Base-by-base conservation (phyloP, 1,140 invertebrate species). In the Drosophila murphyi region DNA sequence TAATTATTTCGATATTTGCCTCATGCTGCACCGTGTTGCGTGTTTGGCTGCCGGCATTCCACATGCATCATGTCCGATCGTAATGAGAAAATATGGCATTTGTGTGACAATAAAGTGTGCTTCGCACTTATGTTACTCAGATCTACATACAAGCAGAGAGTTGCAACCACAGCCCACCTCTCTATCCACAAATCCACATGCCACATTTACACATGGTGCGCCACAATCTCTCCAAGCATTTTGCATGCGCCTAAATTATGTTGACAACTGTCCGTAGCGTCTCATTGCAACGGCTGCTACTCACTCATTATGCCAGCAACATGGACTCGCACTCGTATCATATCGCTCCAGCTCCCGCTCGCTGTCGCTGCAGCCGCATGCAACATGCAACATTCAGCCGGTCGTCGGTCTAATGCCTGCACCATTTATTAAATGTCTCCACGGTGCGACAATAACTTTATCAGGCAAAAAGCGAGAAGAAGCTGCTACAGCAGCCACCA, bases 11-110 rank as follows among this genome's bases (percentile, higher is more conserved):
- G 77, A 91, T 83, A 73, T 78, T 78, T 63, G 55, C 52, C 68
- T 60, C 55, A 51, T 63, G 74, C 32, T 37, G 72, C 73, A 77
- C 48, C 61, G 68, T 70, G 85, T 87, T 88, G 82, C 80, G 83
- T 89, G 85, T 77, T 73, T 57, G 51, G 45, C 67, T 63, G 65
- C 62, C 72, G 74, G 75, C 82, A 92, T 92, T 87, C 90, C 90
- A 86, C 83, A 92, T 90, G 90, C 90, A 90, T 92, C 91, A 92
- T 92, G 91, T 92, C 91, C 88, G 80, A 86, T 90, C 87, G 91
- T 92, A 92, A 92, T 92, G 90, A 92, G 91, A 92, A 92, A 90
- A 92, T 92, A 92, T 92, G 91, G 91, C 88, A 90, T 87, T 91
- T 92, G 85, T 91, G 90, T 90, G 90, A 92, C 91, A 92, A 92